Evolutionary conservation across 2,888 invertebrate species (phyloP).

Genomic region (Eupithecia subumbrata): DNA sequence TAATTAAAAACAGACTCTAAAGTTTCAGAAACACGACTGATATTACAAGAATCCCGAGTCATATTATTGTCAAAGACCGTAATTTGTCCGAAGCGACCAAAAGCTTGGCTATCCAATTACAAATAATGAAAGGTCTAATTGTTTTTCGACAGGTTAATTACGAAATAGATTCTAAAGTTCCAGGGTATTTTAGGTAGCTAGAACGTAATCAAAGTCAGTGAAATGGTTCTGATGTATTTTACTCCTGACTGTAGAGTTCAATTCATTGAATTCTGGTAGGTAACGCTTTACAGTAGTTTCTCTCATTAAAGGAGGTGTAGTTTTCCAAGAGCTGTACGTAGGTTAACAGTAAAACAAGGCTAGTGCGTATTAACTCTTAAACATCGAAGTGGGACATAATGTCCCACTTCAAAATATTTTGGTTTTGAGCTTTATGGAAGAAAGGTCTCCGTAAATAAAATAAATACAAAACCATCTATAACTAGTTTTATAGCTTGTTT

Average conservation of each 20-base stretch:
- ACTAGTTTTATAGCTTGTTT: no score
- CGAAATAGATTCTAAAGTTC: conserved; percentile 28
- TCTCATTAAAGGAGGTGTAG: neutral
- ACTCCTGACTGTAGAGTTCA: neutral
- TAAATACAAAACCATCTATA: no score
- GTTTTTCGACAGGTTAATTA: conserved; percentile 31
- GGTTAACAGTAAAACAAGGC: neutral
- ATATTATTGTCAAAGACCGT: conserved; percentile 1
- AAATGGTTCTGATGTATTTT: conserved; percentile 9
- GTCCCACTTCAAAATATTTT: no score
- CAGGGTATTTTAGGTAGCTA: conserved; percentile 5
- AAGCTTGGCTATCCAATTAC: conserved; percentile 30
- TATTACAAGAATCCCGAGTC: conserved; percentile 1
- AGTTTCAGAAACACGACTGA: neutral
- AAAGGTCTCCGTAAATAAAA: no score
- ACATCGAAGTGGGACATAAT: no score
- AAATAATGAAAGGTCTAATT: conserved; percentile 33
- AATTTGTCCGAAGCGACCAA: conserved; percentile 15
- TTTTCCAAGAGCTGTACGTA: neutral
- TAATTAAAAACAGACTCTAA: conserved; percentile 10
- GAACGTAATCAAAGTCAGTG: conserved; percentile 23
- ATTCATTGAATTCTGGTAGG: neutral
- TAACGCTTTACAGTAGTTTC: neutral
- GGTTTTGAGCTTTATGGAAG: no score
- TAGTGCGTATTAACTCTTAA: neutral